Evolutionary conservation across 1,140 invertebrate species (phyloP).

Genomic region (Panagrolaimus sp.): DNA sequence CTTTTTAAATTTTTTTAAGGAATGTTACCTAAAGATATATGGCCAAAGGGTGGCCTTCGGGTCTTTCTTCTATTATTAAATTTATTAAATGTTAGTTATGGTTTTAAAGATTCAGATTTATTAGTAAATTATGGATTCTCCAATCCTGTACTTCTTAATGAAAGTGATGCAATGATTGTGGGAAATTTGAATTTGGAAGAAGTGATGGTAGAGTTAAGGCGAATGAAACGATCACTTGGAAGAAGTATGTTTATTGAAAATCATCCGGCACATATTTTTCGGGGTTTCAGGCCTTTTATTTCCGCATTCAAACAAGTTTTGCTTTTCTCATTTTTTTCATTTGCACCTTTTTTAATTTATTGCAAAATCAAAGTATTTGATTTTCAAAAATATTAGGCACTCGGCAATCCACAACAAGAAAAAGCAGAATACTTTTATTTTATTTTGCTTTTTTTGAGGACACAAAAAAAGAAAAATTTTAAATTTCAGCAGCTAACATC

Average conservation of each 20-base stretch:
- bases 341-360: no score
- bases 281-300: neutral
- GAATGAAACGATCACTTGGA: constrained; percentile 2
- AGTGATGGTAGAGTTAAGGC: constrained; percentile 7
- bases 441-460: constrained; percentile 1
- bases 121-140: neutral
- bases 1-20: neutral
- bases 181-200: constrained; percentile 14
- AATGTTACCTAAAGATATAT: constrained; percentile 12
- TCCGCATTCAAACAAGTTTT: no score
- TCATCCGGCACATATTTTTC: neutral
- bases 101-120: constrained; percentile 9
- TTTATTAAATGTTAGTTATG: neutral
- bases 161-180: constrained; percentile 5
- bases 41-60: neutral
- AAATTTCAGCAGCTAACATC: constrained; percentile 9
- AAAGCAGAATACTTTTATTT: constrained; percentile 7
- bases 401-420: neutral
- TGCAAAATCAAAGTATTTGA: no score
- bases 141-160: neutral
- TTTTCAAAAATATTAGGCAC: neutral
- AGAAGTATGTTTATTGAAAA: constrained; percentile 7
- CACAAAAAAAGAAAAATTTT: neutral
- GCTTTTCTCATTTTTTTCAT: no score
- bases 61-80: neutral